These are phyloP conservation scores for Monoplex corrugatus DNA, from an alignment of 2,888 invertebrate species.

Conservation along the genomic window DNA sequence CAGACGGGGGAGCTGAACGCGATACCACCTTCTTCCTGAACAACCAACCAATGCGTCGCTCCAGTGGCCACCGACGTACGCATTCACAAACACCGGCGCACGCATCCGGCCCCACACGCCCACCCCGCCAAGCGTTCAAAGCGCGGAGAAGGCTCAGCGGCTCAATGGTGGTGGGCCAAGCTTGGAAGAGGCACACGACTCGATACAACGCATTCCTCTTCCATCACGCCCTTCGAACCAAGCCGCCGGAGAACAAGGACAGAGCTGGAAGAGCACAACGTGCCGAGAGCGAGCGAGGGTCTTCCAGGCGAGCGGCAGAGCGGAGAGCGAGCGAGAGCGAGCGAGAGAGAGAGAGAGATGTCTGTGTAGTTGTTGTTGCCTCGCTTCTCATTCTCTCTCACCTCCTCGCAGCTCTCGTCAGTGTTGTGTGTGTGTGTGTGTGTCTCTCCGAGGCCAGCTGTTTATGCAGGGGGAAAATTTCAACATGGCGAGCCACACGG, in stretches of 20 bases:
- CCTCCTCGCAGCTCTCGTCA: too few relatives aligned
- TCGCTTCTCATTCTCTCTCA: conserved; percentile 14
- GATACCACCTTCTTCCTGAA: background rate
- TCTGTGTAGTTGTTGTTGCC: conserved; percentile 4
- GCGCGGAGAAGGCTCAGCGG: background rate
- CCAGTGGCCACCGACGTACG: background rate
- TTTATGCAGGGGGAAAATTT: conserved; percentile 43
- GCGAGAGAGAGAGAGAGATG: background rate
- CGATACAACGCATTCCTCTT: background rate
- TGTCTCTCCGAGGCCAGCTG: conserved; percentile 29
- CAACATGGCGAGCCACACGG: conserved; percentile 46
- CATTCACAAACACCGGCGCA: background rate
- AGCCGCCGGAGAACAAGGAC: background rate
- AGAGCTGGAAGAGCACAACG: conserved; percentile 28
- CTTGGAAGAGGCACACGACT: background rate
- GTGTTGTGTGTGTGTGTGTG: too few relatives aligned
- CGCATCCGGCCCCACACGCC: background rate
- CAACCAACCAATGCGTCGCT: conserved; percentile 6
- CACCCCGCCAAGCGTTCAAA: conserved; percentile 32
- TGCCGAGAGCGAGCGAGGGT: conserved; percentile 15
- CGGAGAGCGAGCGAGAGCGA: background rate
- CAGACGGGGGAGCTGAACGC: background rate
- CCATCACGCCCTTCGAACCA: background rate
- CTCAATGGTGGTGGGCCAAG: background rate
- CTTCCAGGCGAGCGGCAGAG: background rate